Percentiles rank a stretch among this genome's conserved stretches.
Evolutionary conservation across 2,888 invertebrate genomes (phyloP).

Genomic region (Drosophila buzzatii): DNA sequence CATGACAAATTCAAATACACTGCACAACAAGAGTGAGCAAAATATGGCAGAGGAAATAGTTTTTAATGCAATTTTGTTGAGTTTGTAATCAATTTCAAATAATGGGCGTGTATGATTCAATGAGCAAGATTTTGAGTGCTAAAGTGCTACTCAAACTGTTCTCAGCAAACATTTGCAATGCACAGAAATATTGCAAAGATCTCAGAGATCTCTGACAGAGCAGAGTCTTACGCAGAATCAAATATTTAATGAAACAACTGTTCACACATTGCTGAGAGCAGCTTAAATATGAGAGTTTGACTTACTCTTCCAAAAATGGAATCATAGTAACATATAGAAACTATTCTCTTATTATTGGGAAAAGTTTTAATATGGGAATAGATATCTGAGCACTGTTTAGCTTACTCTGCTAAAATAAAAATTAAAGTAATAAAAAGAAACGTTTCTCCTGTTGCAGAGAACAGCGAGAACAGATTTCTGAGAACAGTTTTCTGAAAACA

Average conservation of each 20-base stretch:
- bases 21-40: constrained; percentile 24
- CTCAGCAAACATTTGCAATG: not conserved
- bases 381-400: not conserved
- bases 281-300: not conserved
- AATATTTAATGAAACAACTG: not conserved
- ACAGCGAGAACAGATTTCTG: too few species aligned
- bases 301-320: not conserved
- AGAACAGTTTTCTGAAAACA: too few species aligned
- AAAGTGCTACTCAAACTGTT: not conserved
- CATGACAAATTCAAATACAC: constrained; percentile 57
- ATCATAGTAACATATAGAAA: not conserved
- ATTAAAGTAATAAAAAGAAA: too few species aligned
- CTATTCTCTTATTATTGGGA: not conserved
- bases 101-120: not conserved
- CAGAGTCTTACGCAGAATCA: not conserved
- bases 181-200: too few species aligned
- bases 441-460: too few species aligned
- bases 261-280: not conserved
- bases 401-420: too few species aligned
- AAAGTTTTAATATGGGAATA: not conserved
- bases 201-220: too few species aligned
- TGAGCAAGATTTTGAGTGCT: not conserved
- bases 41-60: not conserved
- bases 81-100: not conserved
- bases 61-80: not conserved